Conservation (phyloP, 2,113 vertebrate genomes). For the Mus spicilegus region DNA sequence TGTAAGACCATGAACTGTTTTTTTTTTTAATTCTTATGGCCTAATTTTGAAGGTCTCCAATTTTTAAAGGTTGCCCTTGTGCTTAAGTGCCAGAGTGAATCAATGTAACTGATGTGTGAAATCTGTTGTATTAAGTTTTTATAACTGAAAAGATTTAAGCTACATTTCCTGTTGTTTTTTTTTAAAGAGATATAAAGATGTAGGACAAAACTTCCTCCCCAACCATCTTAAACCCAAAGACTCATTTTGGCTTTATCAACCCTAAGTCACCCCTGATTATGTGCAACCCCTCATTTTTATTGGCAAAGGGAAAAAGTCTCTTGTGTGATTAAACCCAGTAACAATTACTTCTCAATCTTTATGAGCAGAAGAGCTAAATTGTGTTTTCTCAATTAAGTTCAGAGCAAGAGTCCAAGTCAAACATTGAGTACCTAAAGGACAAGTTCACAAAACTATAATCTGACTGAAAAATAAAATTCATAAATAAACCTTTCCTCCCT, state of each 20-base stretch:
- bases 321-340: not conserved
- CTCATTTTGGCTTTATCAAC: constrained; percentile 33
- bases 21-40: constrained; percentile 86
- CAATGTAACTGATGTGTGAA: constrained; percentile 86
- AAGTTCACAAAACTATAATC: constrained; percentile 61
- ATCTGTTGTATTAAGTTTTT: constrained; percentile 82
- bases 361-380: constrained; percentile 62
- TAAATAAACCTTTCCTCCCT: constrained; percentile 64
- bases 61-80: constrained; percentile 87
- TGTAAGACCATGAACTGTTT: constrained; percentile 88
- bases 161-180: constrained; percentile 60
- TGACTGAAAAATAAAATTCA: constrained; percentile 77
- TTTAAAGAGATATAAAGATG: constrained; percentile 61
- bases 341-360: not conserved
- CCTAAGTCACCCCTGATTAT: not conserved
- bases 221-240: not conserved
- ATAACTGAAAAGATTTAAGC: constrained; percentile 69
- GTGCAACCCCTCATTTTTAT: not conserved
- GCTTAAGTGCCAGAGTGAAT: constrained; percentile 89
- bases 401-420: constrained; percentile 56
- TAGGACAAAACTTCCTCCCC: constrained; percentile 14
- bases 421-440: constrained; percentile 22
- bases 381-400: not conserved
- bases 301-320: not conserved
- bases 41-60: constrained; percentile 87